A percentile compares a stretch with the other conserved stretches of the same genome.
phyloP scores from a whole-genome alignment of 2,888 invertebrate genomes.

The Dromius quadrimaculatus region DNA sequence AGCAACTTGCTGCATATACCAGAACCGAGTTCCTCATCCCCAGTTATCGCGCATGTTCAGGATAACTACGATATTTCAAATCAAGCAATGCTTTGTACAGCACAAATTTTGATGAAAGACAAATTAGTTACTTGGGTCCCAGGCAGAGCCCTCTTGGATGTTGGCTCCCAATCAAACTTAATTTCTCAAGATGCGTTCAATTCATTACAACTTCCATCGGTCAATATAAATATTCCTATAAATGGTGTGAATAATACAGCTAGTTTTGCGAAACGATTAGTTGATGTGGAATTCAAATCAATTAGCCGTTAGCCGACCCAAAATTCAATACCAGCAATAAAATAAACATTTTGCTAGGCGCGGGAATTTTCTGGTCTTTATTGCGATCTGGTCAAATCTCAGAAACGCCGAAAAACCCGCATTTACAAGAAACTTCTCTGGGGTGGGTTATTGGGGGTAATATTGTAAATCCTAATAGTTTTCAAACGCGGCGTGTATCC shows the following conservation, averaged over 20 bases:
- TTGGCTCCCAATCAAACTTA: conserved; percentile 39
- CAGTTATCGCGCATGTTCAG: not conserved
- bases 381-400: not conserved
- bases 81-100: conserved; percentile 16
- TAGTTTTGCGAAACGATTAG: not conserved
- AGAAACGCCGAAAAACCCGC: not conserved
- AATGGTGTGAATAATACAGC: not conserved
- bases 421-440: not conserved
- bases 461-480: not conserved
- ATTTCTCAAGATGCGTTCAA: not conserved
- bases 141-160: conserved; percentile 34
- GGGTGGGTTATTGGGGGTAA: conserved; percentile 15
- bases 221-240: not conserved
- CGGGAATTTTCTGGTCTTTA: not conserved
- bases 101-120: conserved; percentile 9
- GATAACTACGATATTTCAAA: not conserved
- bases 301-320: not conserved
- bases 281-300: not conserved
- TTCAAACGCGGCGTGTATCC: too few species aligned
- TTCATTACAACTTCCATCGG: not conserved
- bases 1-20: conserved; percentile 39
- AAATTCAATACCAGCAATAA: not conserved
- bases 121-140: not conserved
- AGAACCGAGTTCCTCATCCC: not conserved
- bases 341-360: not conserved